These are phyloP conservation scores for Acleris cristana DNA, from an alignment of 2,888 invertebrate genomes.

Conservation along the genomic window DNA sequence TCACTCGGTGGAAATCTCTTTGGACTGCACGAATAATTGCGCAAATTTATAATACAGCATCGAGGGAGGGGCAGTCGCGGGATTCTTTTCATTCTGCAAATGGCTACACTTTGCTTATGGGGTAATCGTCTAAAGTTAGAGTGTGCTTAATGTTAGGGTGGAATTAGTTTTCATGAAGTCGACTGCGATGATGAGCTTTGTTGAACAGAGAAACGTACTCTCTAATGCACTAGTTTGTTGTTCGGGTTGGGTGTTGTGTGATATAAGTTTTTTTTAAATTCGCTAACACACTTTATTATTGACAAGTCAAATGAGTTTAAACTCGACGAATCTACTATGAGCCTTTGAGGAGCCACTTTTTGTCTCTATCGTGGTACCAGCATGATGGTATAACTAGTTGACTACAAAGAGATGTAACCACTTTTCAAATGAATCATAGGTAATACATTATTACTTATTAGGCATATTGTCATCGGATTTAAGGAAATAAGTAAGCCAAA, in stretches of 20 bases:
- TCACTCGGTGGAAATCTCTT: slow-evolving; percentile 71
- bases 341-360: too few species aligned
- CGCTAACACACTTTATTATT: slow-evolving; percentile 15
- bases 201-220: slow-evolving; percentile 38
- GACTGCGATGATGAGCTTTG: slow-evolving; percentile 15
- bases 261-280: slow-evolving; percentile 35
- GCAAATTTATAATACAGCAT: slow-evolving; percentile 74
- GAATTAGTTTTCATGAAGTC: slow-evolving; percentile 49
- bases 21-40: slow-evolving; percentile 71
- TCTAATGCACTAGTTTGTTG: slow-evolving; percentile 51
- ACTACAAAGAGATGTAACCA: too few species aligned
- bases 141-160: slow-evolving; percentile 45
- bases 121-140: slow-evolving; percentile 48
- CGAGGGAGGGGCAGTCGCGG: slow-evolving; percentile 52
- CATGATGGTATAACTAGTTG: too few species aligned
- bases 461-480: too few species aligned
- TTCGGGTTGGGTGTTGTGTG: slow-evolving; percentile 37
- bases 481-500: too few species aligned
- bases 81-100: slow-evolving; percentile 58
- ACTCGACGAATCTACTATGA: too few species aligned
- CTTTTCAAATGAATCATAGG: too few species aligned
- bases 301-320: too few species aligned
- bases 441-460: too few species aligned
- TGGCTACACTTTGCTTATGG: slow-evolving; percentile 61
- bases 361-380: too few species aligned